phyloP scores from a whole-genome alignment of 2,888 invertebrate genomes.

The Tridacna gigas region DNA sequence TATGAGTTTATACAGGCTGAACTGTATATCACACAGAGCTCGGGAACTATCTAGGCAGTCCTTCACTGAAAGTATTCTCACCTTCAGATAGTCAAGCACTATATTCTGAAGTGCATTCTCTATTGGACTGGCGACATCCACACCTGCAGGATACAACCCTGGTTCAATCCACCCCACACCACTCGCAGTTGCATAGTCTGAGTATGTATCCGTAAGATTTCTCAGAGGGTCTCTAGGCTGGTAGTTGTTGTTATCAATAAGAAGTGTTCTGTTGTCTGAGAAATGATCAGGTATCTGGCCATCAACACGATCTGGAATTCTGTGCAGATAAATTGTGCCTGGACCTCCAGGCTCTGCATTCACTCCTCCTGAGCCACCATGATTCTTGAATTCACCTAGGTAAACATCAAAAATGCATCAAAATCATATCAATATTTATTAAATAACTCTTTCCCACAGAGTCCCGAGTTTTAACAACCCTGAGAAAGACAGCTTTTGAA shows the following conservation, averaged over 20 bases:
- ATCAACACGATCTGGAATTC: slow-evolving; percentile 54
- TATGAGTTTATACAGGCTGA: neutral
- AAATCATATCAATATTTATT: no score
- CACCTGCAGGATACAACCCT: slow-evolving; percentile 50
- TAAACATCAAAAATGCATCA: neutral
- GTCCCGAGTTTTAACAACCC: no score
- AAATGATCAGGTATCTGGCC: slow-evolving; percentile 53
- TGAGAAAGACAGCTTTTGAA: no score
- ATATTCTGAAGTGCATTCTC: slow-evolving; percentile 47
- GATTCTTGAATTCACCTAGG: slow-evolving; percentile 68
- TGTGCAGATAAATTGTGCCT: slow-evolving; percentile 75
- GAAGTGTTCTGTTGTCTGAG: slow-evolving; percentile 71
- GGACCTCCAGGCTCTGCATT: slow-evolving; percentile 74
- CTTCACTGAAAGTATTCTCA: slow-evolving; percentile 27
- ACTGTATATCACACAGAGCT: neutral
- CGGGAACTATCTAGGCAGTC: neutral
- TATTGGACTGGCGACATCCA: slow-evolving; percentile 24
- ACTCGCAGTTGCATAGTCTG: slow-evolving; percentile 53
- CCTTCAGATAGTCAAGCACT: slow-evolving; percentile 68
- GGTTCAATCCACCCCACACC: slow-evolving; percentile 71
- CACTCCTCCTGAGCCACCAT: slow-evolving; percentile 69
- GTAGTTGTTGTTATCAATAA: slow-evolving; percentile 66
- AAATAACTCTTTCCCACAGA: no score
- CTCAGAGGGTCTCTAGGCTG: slow-evolving; percentile 54
- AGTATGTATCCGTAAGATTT: slow-evolving; percentile 64